Evolutionary conservation across 2,113 vertebrate species (phyloP).

Genomic region (Nyctibius bracteatus): DNA sequence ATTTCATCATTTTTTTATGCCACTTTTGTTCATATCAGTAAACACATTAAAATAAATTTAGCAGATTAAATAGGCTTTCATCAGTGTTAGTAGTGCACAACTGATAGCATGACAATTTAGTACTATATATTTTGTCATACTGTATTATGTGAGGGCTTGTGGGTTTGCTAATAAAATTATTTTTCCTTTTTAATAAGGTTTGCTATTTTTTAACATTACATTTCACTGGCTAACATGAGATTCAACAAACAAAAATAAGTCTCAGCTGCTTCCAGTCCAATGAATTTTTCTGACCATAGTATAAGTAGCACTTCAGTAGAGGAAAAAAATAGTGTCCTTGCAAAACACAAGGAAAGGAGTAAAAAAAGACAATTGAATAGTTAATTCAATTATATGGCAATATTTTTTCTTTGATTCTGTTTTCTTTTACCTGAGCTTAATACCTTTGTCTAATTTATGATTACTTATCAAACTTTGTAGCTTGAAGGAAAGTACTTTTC

Average conservation of each 20-base stretch:
- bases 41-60: not conserved
- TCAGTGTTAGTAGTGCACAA: not conserved
- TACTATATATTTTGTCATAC: not conserved
- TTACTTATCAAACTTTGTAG: not conserved
- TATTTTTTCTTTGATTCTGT: not conserved
- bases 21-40: slow-evolving; percentile 29
- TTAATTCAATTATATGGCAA: not conserved
- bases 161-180: not conserved
- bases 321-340: not conserved
- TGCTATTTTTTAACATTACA: not conserved
- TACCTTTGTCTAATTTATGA: not conserved
- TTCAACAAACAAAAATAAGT: not conserved
- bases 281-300: not conserved
- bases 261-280: not conserved
- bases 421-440: not conserved
- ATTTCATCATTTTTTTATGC: slow-evolving; percentile 23
- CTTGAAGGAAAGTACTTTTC: not conserved
- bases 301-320: not conserved
- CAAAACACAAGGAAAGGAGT: not conserved
- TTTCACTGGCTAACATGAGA: not conserved
- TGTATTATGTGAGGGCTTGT: not conserved
- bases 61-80: not conserved
- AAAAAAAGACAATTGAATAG: not conserved
- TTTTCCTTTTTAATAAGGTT: not conserved
- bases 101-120: not conserved